Evolutionary conservation across 1,140 invertebrate genomes (phyloP).

Genomic region (Thrips palmi): DNA sequence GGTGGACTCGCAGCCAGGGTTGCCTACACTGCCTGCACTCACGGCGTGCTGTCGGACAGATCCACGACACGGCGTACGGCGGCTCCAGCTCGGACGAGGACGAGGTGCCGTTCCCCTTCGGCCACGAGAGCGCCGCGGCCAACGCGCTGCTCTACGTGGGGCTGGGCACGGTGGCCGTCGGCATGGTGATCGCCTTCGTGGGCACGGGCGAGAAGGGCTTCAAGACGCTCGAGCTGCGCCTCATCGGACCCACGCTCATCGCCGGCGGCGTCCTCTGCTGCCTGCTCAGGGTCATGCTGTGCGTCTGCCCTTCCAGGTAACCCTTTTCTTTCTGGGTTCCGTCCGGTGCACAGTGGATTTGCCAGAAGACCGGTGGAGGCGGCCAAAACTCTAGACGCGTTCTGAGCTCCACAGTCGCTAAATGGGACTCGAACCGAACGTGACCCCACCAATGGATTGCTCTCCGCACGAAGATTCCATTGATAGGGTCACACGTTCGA

Average conservation of each 20-base stretch:
- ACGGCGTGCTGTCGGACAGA: constrained; percentile 34
- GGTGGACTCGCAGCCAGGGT: no score
- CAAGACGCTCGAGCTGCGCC: constrained; percentile 60
- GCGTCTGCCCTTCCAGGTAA: constrained; percentile 39
- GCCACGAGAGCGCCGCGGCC: constrained; percentile 37
- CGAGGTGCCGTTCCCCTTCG: constrained; percentile 20
- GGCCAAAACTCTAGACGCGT: no score
- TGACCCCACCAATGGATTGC: constrained; percentile 1
- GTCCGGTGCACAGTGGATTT: no score
- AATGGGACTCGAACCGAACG: constrained; percentile 11
- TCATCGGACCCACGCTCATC: constrained; percentile 62
- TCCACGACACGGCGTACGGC: constrained; percentile 53
- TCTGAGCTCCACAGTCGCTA: constrained; percentile 19
- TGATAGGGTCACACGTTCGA: no score
- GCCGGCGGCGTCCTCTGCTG: constrained; percentile 35
- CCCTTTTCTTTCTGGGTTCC: no score
- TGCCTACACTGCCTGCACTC: no score
- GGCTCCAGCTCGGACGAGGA: constrained; percentile 42
- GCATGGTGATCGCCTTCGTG: constrained; percentile 70
- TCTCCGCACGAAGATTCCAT: neutral
- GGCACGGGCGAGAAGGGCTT: constrained; percentile 79
- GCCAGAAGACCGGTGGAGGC: no score
- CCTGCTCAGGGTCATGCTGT: constrained; percentile 35
- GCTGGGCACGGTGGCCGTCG: constrained; percentile 60
- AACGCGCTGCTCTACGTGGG: constrained; percentile 67